phyloP scores from a whole-genome alignment of 2,113 vertebrate genomes.

The Zosterops lateralis region DNA sequence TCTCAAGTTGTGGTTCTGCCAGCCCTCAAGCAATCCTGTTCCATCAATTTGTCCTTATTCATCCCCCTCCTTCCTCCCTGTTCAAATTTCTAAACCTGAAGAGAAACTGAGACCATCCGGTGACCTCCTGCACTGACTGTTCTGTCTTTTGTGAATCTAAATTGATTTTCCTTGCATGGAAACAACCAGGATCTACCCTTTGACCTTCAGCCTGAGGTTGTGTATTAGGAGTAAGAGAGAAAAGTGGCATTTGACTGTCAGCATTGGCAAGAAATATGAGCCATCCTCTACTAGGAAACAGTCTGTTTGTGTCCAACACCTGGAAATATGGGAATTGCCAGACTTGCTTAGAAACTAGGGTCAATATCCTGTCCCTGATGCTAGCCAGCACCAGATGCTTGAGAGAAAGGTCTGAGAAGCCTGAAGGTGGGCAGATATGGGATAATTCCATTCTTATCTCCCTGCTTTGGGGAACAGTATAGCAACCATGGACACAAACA shows the following conservation, averaged over 20 bases:
- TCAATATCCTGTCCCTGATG: conserved; percentile 10
- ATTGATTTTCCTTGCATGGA: conserved; percentile 55
- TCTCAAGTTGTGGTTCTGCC: background rate
- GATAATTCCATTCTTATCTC: conserved; percentile 12
- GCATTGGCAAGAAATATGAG: conserved; percentile 29
- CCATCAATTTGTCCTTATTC: background rate
- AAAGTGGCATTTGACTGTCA: conserved; percentile 19
- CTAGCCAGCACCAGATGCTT: conserved; percentile 37
- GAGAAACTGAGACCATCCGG: background rate
- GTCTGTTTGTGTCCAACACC: conserved; percentile 18
- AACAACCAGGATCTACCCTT: conserved; percentile 47
- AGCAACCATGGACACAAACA: background rate
- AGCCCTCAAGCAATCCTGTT: background rate
- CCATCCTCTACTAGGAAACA: conserved; percentile 17
- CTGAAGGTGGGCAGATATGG: background rate
- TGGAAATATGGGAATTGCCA: conserved; percentile 35
- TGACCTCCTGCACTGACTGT: conserved; percentile 26
- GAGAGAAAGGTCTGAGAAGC: background rate
- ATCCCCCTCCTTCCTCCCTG: background rate
- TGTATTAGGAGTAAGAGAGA: background rate
- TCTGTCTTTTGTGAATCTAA: conserved; percentile 35
- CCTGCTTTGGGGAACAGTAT: background rate
- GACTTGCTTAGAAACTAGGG: background rate
- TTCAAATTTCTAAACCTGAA: conserved; percentile 2
- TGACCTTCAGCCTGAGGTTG: conserved; percentile 47